These are phyloP conservation scores for Vultur gryphus DNA, from an alignment of 2,797 vertebrate species.

Conservation along the genomic window DNA sequence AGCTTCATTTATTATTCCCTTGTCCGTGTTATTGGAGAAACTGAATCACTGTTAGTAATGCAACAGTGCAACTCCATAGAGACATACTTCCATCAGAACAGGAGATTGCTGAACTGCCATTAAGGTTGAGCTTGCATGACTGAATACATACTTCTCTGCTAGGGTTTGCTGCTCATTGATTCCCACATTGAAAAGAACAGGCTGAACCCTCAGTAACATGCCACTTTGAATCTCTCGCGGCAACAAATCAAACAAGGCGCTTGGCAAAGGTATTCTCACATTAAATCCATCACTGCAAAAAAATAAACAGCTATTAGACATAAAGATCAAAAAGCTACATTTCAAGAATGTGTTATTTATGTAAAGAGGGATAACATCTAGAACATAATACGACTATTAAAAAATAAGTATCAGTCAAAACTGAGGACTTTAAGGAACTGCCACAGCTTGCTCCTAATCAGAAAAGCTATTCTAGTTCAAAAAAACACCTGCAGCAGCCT, in stretches of 20 bases:
- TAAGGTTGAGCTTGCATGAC: not conserved
- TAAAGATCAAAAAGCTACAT: not conserved
- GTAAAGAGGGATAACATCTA: not conserved
- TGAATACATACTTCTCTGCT: slow-evolving; percentile 89
- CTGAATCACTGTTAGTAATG: not conserved
- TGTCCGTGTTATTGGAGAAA: not conserved
- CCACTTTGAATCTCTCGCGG: slow-evolving; percentile 97
- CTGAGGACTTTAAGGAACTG: not conserved
- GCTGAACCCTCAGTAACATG: slow-evolving; percentile 96
- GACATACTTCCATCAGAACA: not conserved
- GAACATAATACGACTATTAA: not conserved
- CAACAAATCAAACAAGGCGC: slow-evolving; percentile 88
- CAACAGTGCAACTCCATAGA: not conserved
- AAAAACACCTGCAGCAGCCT: not conserved
- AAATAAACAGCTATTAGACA: not conserved
- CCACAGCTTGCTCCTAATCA: not conserved
- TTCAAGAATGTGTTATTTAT: not conserved
- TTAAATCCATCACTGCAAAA: slow-evolving; percentile 88
- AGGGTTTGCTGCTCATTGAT: slow-evolving; percentile 99
- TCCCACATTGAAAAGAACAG: slow-evolving; percentile 94
- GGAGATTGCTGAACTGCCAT: not conserved
- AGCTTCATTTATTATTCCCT: not conserved
- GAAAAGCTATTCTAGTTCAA: not conserved
- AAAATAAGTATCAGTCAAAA: not conserved
- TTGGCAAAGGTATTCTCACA: slow-evolving; percentile 90